phyloP scores from a whole-genome alignment of 2,113 vertebrate genomes.

The Neogobius melanostomus region DNA sequence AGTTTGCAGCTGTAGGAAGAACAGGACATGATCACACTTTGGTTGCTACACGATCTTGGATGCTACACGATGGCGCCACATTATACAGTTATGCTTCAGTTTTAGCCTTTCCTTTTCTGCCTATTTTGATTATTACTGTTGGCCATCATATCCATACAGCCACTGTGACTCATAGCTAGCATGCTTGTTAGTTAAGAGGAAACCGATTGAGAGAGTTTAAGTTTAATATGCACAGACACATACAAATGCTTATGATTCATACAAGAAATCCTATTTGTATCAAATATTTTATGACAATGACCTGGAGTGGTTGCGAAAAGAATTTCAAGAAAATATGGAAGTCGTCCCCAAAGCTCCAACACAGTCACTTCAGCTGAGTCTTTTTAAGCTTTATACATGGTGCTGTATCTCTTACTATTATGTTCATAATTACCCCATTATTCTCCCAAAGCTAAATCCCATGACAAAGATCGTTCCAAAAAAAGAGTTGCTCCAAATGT shows the following conservation, averaged over 20 bases:
- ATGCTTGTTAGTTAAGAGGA: constrained; percentile 41
- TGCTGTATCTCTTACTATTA: constrained; percentile 54
- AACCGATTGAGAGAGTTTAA: constrained; percentile 49
- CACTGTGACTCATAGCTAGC: constrained; percentile 72
- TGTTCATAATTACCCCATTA: constrained; percentile 12
- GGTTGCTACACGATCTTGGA: constrained; percentile 37
- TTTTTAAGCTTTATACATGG: constrained; percentile 63
- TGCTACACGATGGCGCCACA: constrained; percentile 44
- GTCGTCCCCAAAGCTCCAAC: constrained; percentile 47
- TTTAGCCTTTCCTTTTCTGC: constrained; percentile 23
- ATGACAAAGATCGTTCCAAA: constrained; percentile 71
- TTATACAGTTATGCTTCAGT: constrained; percentile 30
- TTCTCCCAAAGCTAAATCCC: constrained; percentile 71
- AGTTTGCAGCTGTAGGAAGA: constrained; percentile 28
- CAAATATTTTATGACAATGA: constrained; percentile 49
- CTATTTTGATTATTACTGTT: constrained; percentile 15
- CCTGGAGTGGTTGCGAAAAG: constrained; percentile 22
- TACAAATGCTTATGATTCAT: constrained; percentile 45
- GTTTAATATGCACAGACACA: constrained; percentile 53
- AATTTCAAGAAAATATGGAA: constrained; percentile 16
- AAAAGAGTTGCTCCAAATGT: constrained; percentile 74
- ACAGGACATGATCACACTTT: constrained; percentile 20
- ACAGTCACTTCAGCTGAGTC: constrained; percentile 45
- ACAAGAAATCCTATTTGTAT: constrained; percentile 45
- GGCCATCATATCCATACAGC: constrained; percentile 61